These are phyloP conservation scores for Rhysida immarginata DNA, from an alignment of 1,140 invertebrate genomes.

Conservation along the genomic window DNA sequence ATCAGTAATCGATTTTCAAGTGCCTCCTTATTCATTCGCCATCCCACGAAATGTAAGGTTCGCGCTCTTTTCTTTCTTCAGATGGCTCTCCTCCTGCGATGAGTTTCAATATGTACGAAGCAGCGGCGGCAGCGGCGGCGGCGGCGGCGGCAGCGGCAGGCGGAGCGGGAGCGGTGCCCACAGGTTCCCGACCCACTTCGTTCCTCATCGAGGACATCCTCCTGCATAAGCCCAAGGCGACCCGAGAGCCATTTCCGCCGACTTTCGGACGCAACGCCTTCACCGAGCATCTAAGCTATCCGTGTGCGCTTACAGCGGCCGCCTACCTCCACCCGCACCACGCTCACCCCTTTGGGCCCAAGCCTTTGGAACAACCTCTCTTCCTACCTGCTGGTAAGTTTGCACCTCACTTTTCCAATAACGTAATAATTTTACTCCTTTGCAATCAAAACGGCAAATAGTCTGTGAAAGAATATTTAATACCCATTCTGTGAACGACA, in stretches of 20 bases:
- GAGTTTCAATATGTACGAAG: neutral
- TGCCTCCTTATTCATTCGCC: too few relatives aligned
- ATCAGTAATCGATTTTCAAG: too few relatives aligned
- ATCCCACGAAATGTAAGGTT: too few relatives aligned
- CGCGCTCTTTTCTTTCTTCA: too few relatives aligned
- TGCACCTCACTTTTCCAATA: too few relatives aligned
- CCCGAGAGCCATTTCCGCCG: conserved; percentile 22
- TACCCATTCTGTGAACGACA: too few relatives aligned
- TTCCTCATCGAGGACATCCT: conserved; percentile 69
- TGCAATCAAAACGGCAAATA: too few relatives aligned
- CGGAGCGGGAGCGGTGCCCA: too few relatives aligned
- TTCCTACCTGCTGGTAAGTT: conserved; percentile 33
- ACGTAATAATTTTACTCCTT: too few relatives aligned
- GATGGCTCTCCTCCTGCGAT: too few relatives aligned
- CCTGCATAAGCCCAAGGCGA: conserved; percentile 29
- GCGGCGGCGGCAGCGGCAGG: neutral
- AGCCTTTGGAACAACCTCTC: conserved; percentile 33
- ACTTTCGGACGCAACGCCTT: conserved; percentile 20
- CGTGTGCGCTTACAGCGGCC: neutral
- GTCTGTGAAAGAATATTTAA: too few relatives aligned
- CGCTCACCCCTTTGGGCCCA: conserved; percentile 32
- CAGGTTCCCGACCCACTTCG: conserved; percentile 35
- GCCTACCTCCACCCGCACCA: conserved; percentile 14
- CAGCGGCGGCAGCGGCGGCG: neutral
- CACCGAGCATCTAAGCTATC: neutral